Conservation (phyloP, 1,140 invertebrate genomes). For the Onthophagus taurus region DNA sequence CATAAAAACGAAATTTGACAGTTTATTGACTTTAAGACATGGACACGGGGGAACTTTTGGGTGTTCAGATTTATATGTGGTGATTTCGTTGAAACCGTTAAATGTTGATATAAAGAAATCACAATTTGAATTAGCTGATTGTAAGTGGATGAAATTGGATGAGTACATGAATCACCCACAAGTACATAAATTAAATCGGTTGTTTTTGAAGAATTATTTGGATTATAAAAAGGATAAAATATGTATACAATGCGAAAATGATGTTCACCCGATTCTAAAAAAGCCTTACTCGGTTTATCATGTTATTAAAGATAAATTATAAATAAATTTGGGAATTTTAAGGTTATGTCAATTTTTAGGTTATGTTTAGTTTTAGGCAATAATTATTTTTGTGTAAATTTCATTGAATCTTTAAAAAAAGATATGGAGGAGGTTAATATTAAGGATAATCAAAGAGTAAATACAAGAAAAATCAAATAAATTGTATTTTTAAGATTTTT, state of each 20-base stretch:
- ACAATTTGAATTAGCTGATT: conserved; percentile 62
- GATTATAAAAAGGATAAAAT: conserved; percentile 51
- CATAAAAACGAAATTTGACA: conserved; percentile 62
- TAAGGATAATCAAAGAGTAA: no score
- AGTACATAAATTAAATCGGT: conserved; percentile 63
- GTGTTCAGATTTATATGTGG: conserved; percentile 78
- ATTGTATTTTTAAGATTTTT: no score
- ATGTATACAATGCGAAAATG: conserved; percentile 45
- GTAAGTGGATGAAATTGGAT: conserved; percentile 74
- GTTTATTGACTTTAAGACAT: conserved; percentile 69
- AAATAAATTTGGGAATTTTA: no score
- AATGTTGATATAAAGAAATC: conserved; percentile 56
- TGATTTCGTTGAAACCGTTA: conserved; percentile 61
- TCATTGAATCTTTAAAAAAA: no score
- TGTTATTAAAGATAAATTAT: conserved; percentile 16
- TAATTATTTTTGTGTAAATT: no score
- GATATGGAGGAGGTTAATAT: no score
- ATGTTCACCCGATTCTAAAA: conserved; percentile 32
- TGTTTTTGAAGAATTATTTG: conserved; percentile 54
- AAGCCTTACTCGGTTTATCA: conserved; percentile 33
- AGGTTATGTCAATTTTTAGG: background rate
- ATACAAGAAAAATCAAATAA: no score
- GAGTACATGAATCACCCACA: conserved; percentile 63
- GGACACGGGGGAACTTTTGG: conserved; percentile 58
- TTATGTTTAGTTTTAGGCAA: no score